Evolutionary conservation across 1,140 invertebrate species (phyloP).

Genomic region (Saxidomus purpurata): DNA sequence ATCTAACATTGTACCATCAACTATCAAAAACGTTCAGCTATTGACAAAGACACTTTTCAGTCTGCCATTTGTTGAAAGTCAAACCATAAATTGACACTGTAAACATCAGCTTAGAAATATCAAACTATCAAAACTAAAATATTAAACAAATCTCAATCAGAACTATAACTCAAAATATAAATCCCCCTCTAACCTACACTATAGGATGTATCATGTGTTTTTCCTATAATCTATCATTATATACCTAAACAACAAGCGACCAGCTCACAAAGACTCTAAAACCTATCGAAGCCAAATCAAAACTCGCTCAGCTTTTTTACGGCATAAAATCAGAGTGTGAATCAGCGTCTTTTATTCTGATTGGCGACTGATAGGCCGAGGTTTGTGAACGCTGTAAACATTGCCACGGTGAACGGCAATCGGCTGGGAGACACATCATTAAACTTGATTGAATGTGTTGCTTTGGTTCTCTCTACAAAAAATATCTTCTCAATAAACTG

Average conservation of each 20-base stretch:
- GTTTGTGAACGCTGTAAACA: slow-evolving; percentile 43
- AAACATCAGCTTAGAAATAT: not conserved
- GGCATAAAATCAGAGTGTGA: slow-evolving; percentile 59
- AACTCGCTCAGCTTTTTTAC: slow-evolving; percentile 43
- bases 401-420: slow-evolving; percentile 31
- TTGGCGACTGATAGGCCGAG: slow-evolving; percentile 58
- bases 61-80: slow-evolving; percentile 16
- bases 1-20: no score
- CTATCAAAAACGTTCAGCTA: no score
- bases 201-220: not conserved
- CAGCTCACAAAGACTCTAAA: slow-evolving; percentile 10
- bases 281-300: slow-evolving; percentile 44
- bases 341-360: slow-evolving; percentile 60
- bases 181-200: not conserved
- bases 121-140: slow-evolving; percentile 20
- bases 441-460: slow-evolving; percentile 62
- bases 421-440: slow-evolving; percentile 57
- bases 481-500: slow-evolving; percentile 23
- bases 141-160: not conserved
- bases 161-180: not conserved
- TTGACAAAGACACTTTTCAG: no score
- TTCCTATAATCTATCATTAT: slow-evolving; percentile 26
- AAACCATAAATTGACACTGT: not conserved
- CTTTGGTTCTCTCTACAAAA: slow-evolving; percentile 44
- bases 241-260: not conserved